phyloP scores from a whole-genome alignment of 2,888 invertebrate genomes.

The Spodoptera picta region DNA sequence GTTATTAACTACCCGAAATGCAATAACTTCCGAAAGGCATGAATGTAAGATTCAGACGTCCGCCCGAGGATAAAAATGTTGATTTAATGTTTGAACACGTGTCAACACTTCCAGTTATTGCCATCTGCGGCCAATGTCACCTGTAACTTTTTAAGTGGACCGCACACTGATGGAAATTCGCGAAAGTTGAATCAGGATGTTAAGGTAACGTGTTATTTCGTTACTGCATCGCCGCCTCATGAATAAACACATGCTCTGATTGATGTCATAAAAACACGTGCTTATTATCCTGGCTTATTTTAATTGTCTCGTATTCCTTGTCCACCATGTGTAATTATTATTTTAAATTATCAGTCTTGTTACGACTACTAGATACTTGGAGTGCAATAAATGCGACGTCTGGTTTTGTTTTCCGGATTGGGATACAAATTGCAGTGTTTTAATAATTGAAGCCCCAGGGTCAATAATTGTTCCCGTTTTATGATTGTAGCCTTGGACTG shows the following conservation, averaged over 20 bases:
- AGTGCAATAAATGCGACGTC: too few species aligned
- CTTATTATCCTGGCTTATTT: constrained; percentile 1
- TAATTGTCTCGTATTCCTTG: constrained; percentile 4
- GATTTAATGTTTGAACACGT: constrained; percentile 60
- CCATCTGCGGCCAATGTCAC: constrained; percentile 63
- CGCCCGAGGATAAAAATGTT: constrained; percentile 45
- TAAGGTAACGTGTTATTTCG: constrained; percentile 45
- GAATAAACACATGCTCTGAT: constrained; percentile 47
- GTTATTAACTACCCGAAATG: constrained; percentile 55
- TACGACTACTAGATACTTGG: neutral
- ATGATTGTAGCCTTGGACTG: too few species aligned
- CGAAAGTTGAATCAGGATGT: constrained; percentile 49
- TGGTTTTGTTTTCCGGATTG: too few species aligned
- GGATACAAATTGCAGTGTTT: too few species aligned
- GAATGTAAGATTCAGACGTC: constrained; percentile 35
- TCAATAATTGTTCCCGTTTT: too few species aligned
- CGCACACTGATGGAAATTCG: constrained; percentile 54
- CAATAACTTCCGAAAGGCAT: constrained; percentile 34
- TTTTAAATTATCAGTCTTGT: too few species aligned
- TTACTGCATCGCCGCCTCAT: constrained; percentile 38
- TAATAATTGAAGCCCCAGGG: too few species aligned
- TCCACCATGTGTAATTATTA: too few species aligned
- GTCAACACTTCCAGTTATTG: constrained; percentile 61
- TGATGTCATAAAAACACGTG: constrained; percentile 27
- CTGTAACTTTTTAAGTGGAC: constrained; percentile 54